phyloP scores from a whole-genome alignment of 2,113 vertebrate genomes.

The Pluvialis apricaria region DNA sequence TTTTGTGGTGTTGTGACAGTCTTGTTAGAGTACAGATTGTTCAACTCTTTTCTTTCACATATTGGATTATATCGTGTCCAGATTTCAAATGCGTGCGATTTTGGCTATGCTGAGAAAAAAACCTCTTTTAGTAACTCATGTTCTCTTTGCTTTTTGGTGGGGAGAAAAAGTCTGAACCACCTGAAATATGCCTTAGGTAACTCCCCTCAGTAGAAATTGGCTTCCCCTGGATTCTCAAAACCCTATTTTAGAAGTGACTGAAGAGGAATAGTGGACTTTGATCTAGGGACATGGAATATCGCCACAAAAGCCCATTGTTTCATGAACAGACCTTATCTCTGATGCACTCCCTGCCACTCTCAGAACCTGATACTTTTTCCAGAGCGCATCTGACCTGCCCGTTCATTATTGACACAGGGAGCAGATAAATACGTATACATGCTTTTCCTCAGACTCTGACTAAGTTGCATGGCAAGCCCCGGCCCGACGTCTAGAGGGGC shows the following conservation, averaged over 20 bases:
- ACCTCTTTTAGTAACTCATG: rapidly evolving
- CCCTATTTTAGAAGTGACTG: background rate
- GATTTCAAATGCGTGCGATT: background rate
- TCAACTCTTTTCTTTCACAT: background rate
- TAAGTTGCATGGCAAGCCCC: rapidly evolving
- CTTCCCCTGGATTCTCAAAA: background rate
- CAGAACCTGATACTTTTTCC: background rate
- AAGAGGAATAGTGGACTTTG: background rate
- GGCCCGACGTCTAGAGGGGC: rapidly evolving
- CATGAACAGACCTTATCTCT: background rate
- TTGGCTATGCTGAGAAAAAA: background rate
- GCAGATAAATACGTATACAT: background rate
- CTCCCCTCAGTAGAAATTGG: background rate
- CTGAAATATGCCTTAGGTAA: background rate
- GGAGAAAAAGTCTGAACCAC: background rate
- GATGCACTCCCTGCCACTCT: background rate
- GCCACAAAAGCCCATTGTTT: background rate
- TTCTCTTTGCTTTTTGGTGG: background rate
- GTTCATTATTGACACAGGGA: background rate
- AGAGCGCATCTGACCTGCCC: background rate
- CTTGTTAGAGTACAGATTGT: too few relatives aligned
- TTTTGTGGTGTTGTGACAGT: background rate
- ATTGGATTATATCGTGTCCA: background rate
- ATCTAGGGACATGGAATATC: background rate
- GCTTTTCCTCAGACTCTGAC: background rate